These are phyloP conservation scores for Tenebrosternarchus preto DNA, from an alignment of 2,113 vertebrate species.

Conservation along the genomic window DNA sequence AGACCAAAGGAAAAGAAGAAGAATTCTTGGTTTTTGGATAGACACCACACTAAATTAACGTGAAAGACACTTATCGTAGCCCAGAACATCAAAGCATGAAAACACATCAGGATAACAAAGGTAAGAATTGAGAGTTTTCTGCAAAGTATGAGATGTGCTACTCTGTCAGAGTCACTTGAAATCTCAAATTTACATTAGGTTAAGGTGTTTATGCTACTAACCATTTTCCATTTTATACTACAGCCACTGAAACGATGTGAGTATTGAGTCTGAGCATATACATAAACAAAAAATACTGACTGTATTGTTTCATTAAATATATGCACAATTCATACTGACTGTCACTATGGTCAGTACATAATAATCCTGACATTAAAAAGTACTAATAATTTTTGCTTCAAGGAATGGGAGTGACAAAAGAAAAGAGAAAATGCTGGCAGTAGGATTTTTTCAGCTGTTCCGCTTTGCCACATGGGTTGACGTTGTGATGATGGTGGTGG, in stretches of 20 bases:
- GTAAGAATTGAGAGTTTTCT: conserved; percentile 22
- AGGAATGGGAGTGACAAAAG: conserved; percentile 57
- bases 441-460: conserved; percentile 79
- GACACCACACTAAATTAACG: conserved; percentile 8
- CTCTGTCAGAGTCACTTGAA: too few species aligned
- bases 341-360: too few species aligned
- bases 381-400: not conserved
- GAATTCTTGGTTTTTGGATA: not conserved
- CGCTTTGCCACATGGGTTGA: conserved; percentile 72
- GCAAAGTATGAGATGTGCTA: not conserved
- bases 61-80: conserved; percentile 6
- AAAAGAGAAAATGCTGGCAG: conserved; percentile 57
- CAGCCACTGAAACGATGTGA: conserved; percentile 32
- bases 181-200: not conserved
- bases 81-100: not conserved
- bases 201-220: not conserved
- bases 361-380: not conserved
- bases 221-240: not conserved
- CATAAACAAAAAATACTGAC: not conserved
- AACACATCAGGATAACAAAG: conserved; percentile 7
- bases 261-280: not conserved
- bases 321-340: too few species aligned
- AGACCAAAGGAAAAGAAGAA: too few species aligned
- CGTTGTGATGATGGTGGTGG: conserved; percentile 70
- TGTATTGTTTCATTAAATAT: too few species aligned